These are phyloP conservation scores for Phrynocephalus versicolor DNA, from an alignment of 2,113 vertebrate species.

Conservation along the genomic window DNA sequence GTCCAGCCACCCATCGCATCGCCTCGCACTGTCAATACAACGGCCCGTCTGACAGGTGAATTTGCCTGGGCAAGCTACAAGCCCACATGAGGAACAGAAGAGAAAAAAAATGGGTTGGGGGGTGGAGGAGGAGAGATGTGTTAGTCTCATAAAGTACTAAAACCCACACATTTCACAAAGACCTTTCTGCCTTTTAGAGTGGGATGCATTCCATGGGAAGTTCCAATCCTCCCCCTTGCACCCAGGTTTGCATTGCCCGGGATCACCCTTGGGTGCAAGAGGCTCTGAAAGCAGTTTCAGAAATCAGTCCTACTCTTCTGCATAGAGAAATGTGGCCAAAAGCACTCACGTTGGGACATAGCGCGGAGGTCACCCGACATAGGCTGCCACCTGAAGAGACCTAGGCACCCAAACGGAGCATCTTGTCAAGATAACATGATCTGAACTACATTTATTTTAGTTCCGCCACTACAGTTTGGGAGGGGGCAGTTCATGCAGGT, in stretches of 20 bases:
- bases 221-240: neutral
- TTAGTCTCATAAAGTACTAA: neutral
- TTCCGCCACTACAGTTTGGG: neutral
- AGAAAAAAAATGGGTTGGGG: too few relatives aligned
- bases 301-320: neutral
- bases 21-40: slow-evolving; percentile 75
- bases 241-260: neutral
- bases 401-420: neutral
- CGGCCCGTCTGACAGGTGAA: slow-evolving; percentile 83
- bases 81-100: neutral
- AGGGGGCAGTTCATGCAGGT: neutral
- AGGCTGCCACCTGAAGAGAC: neutral
- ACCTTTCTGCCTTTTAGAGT: neutral
- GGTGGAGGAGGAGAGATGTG: fast-evolving
- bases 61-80: slow-evolving; percentile 83
- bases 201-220: neutral
- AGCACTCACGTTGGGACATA: neutral
- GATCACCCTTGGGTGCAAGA: neutral
- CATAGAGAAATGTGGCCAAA: neutral
- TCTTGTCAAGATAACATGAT: too few relatives aligned
- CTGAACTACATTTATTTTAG: neutral
- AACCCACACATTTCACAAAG: neutral
- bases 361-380: neutral
- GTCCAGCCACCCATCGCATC: slow-evolving; percentile 93
- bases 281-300: neutral